Evolutionary conservation across 2,113 vertebrate species (phyloP).

Genomic region (Chrysemys picta): DNA sequence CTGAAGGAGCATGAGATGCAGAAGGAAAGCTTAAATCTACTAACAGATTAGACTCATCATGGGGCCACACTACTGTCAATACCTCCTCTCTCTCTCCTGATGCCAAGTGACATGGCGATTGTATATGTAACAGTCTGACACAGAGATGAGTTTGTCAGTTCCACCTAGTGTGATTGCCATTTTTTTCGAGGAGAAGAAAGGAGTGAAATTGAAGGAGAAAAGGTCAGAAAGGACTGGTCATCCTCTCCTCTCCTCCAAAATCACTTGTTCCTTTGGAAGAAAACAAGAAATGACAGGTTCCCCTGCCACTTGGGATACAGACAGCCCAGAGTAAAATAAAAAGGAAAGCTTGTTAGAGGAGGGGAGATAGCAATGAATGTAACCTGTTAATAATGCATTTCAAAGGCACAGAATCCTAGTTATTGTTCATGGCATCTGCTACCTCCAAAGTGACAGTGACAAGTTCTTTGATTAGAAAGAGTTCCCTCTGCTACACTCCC

Average conservation of each 20-base stretch:
- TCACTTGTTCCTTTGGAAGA: constrained; percentile 77
- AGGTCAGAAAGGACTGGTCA: constrained; percentile 86
- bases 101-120: constrained; percentile 81
- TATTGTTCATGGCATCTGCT: constrained; percentile 47
- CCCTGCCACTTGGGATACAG: constrained; percentile 63
- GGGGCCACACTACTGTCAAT: not conserved
- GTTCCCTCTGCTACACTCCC: not conserved
- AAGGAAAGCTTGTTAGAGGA: constrained; percentile 61
- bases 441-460: constrained; percentile 48
- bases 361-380: not conserved
- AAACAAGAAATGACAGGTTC: constrained; percentile 83
- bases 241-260: constrained; percentile 80
- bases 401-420: not conserved
- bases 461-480: constrained; percentile 50
- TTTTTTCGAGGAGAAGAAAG: constrained; percentile 70
- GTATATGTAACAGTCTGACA: constrained; percentile 61
- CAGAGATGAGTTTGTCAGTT: constrained; percentile 86
- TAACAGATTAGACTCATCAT: not conserved
- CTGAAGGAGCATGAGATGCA: fast-evolving
- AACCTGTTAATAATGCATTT: not conserved
- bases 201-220: constrained; percentile 89
- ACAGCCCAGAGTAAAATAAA: constrained; percentile 62
- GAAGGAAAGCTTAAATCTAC: not conserved
- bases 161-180: constrained; percentile 80
- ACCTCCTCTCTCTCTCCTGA: constrained; percentile 29